Evolutionary conservation across 92 coral and sea anemone species (phyloP), one percentile per base, ranked within the genome.

Genomic region (Bergia puertoricense): DNA sequence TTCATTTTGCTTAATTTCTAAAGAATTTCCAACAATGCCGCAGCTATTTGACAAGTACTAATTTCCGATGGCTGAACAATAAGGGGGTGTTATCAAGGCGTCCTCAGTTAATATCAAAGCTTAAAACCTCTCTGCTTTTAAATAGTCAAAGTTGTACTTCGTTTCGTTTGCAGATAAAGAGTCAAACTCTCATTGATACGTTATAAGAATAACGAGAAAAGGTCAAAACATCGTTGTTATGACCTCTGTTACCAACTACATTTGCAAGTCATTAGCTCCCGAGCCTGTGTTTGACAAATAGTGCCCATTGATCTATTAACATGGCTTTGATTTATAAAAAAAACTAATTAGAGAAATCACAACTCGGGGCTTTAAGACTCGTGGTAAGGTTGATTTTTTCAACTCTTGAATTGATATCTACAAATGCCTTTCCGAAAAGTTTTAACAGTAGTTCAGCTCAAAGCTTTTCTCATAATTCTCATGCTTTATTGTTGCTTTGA

Each of bases 51-150:
- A 71, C 86, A 84, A 84, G 74, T 71, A 20, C 23, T 62, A 38
- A 84, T 84, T 45, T 84, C 43, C 86, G 78, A 83, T 81, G 66
- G 3, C 73, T 56, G 40, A 59, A 81, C 85, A 81, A 38, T 81
- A 42, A 37, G 30, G 46, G 69, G 74, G 48, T 40, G 36, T 22
- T 20, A 9, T 81, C 6, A 0, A 44, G 18, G n/a, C 74, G 14
- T 42, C 71, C 41, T 9, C 42, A n/a, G 6, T 51, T 56, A 15
- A 79, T 51, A 66, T 16, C 2, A 2, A 54, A 18, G 9, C 23
- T 15, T 40, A 9, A 36, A 40, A 76, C n/a, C n/a, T 76, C 16
- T 41, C 46, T 76, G 37, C 14, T 76, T 18, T 9, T 4, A 18
- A 20, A 76, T 23, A 15, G 69, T 16, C 1, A 2, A 62, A 15